phyloP scores from a whole-genome alignment of 2,888 invertebrate species.

The Caenorhabditis virilis region DNA sequence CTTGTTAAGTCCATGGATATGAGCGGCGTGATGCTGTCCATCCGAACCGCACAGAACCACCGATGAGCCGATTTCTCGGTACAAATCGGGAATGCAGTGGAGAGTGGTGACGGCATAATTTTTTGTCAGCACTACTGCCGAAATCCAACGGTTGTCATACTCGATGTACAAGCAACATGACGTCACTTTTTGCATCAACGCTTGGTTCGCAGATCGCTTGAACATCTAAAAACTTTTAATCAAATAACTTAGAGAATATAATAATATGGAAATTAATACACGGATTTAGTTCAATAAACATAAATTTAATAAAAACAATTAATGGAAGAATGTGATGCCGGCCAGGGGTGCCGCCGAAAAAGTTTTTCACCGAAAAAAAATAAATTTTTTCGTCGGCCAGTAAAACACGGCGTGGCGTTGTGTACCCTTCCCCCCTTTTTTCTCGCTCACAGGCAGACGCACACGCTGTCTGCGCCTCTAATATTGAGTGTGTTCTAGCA shows the following conservation, averaged over 20 bases:
- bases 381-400: no score
- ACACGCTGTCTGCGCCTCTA: no score
- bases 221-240: slow-evolving; percentile 15
- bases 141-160: slow-evolving; percentile 17
- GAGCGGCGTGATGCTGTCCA: slow-evolving; percentile 25
- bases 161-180: slow-evolving; percentile 28
- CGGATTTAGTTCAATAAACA: slow-evolving; percentile 17
- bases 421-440: no score
- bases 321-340: slow-evolving; percentile 4
- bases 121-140: slow-evolving; percentile 23
- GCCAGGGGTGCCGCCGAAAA: no score
- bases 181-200: slow-evolving; percentile 12
- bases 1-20: slow-evolving; percentile 33
- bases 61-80: slow-evolving; percentile 13
- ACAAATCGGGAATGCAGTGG: slow-evolving; percentile 19
- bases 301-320: slow-evolving; percentile 10
- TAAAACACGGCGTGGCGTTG: no score
- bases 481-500: no score
- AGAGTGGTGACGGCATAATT: slow-evolving; percentile 21
- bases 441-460: no score
- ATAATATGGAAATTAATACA: slow-evolving; percentile 17
- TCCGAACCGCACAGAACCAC: slow-evolving; percentile 12
- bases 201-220: slow-evolving; percentile 8
- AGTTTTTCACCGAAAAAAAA: no score
- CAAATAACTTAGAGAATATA: slow-evolving; percentile 16